Evolutionary conservation across 2,888 invertebrate species (phyloP).

Genomic region (Adelphocoris suturalis): DNA sequence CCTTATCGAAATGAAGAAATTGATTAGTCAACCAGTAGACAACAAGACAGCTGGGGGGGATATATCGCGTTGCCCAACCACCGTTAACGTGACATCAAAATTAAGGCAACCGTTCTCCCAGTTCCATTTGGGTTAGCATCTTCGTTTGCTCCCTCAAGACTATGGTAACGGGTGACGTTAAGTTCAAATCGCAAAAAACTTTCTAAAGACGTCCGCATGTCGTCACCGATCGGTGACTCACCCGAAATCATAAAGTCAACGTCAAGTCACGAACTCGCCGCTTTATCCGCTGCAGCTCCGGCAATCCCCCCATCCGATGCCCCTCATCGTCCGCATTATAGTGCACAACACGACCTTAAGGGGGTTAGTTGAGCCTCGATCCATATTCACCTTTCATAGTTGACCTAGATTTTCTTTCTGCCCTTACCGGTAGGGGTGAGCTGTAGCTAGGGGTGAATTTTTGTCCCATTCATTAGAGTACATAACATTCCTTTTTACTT

Average conservation of each 20-base stretch:
- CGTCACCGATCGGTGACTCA: not conserved
- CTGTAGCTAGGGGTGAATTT: not conserved
- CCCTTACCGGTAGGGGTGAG: not conserved
- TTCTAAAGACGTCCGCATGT: not conserved
- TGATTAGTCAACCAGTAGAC: too few species aligned
- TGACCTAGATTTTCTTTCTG: constrained; percentile 14
- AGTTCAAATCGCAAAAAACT: too few species aligned
- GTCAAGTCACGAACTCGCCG: not conserved
- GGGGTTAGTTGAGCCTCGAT: not conserved
- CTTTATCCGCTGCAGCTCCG: not conserved
- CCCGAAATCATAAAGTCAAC: not conserved
- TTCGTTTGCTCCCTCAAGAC: too few species aligned
- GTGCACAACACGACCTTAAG: not conserved
- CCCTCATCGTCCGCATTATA: constrained; percentile 8
- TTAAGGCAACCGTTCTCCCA: too few species aligned
- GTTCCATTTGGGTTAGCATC: too few species aligned
- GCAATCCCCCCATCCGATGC: not conserved
- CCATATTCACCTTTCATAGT: constrained; percentile 25
- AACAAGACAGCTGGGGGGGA: too few species aligned
- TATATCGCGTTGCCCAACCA: too few species aligned
- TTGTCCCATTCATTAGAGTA: too few species aligned
- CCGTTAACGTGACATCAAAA: too few species aligned
- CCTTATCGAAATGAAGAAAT: too few species aligned
- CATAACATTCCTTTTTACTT: too few species aligned
- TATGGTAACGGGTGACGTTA: too few species aligned